Conservation (phyloP, 2,113 vertebrate genomes). For the Sapajus apella region DNA sequence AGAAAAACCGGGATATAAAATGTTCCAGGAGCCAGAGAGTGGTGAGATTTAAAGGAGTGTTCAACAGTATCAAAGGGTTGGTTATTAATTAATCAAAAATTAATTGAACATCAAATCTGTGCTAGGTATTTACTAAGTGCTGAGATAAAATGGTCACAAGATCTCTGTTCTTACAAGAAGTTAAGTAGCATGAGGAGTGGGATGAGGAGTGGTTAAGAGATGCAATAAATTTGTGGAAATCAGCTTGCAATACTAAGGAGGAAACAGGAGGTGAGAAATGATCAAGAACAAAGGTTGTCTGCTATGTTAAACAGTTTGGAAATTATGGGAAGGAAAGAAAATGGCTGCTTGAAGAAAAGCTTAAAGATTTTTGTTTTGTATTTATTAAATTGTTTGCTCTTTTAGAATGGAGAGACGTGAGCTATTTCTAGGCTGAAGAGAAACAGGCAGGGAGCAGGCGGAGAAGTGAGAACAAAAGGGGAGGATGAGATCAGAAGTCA, state of each 20-base stretch:
- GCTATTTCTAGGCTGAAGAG: background rate
- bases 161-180: background rate
- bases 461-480: background rate
- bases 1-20: background rate
- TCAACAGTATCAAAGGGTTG: background rate
- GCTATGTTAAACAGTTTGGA: background rate
- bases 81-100: background rate
- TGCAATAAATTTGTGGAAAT: background rate
- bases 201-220: background rate
- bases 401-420: background rate
- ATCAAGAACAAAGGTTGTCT: background rate
- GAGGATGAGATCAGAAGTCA: background rate
- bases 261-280: background rate
- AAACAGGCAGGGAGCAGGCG: background rate
- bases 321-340: background rate
- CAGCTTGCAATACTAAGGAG: background rate
- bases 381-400: background rate
- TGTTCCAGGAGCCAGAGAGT: background rate
- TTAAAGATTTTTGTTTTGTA: background rate
- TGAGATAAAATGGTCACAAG: background rate
- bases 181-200: background rate
- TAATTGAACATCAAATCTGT: background rate
- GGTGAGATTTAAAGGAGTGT: background rate
- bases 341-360: background rate
- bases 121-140: background rate